Evolutionary conservation across 2,888 invertebrate species (phyloP).

Genomic region (Synergus japonicus): DNA sequence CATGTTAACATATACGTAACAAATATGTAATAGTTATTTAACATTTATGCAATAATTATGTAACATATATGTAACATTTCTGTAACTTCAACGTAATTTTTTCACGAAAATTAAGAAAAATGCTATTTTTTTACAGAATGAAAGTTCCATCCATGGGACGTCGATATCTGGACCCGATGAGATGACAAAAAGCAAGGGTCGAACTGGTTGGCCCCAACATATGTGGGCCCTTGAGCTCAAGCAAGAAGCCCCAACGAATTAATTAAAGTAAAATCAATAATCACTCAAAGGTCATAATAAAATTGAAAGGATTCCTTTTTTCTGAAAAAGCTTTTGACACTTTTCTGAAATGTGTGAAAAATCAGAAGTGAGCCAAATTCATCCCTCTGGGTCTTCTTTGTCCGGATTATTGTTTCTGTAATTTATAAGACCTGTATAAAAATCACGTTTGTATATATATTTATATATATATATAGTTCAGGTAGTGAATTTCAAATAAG

Average conservation of each 20-base stretch:
- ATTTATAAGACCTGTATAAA: background rate
- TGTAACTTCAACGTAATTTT: background rate
- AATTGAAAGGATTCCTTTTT: background rate
- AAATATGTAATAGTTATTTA: background rate
- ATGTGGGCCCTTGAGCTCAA: constrained; percentile 95
- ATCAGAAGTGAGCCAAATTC: background rate
- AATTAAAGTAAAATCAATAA: constrained; percentile 58
- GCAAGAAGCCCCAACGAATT: constrained; percentile 79
- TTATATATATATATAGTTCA: background rate
- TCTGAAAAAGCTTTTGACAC: background rate
- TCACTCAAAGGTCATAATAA: background rate
- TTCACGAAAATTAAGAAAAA: background rate
- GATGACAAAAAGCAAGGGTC: constrained; percentile 84
- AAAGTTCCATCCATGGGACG: constrained; percentile 67
- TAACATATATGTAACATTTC: background rate
- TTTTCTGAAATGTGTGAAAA: background rate
- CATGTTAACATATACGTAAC: too few relatives aligned
- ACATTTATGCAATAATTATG: background rate
- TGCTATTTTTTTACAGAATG: constrained; percentile 66
- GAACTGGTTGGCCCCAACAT: constrained; percentile 98
- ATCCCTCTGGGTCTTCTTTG: background rate
- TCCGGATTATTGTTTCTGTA: background rate
- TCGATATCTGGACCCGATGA: constrained; percentile 66
- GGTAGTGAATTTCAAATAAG: background rate
- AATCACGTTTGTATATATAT: background rate